Conservation (phyloP, 2,888 invertebrate species). For the Lordiphosa andalusiaca region DNA sequence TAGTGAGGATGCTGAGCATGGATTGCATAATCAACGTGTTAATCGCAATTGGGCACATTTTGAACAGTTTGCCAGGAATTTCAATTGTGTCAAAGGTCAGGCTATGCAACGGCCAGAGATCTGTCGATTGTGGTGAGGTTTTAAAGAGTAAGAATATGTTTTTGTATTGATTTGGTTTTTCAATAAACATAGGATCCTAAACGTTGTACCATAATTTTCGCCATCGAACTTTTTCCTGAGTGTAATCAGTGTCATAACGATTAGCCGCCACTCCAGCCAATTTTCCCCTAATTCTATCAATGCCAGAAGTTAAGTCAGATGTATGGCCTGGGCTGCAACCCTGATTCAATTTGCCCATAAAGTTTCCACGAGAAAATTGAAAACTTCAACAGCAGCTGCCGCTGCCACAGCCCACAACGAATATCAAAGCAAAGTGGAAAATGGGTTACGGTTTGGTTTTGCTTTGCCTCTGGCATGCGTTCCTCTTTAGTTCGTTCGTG, state of each 20-base stretch:
- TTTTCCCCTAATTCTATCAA: slow-evolving; percentile 50
- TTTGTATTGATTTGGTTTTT: too few relatives aligned
- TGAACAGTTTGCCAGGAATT: slow-evolving; percentile 58
- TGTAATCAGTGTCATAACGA: background rate
- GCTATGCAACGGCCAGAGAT: slow-evolving; percentile 46
- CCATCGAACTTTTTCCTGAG: background rate
- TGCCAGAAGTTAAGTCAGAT: slow-evolving; percentile 43
- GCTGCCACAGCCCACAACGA: slow-evolving; percentile 11
- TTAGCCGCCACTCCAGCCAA: background rate
- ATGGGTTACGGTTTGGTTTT: slow-evolving; percentile 3
- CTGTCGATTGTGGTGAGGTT: slow-evolving; percentile 65
- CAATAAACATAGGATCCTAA: too few relatives aligned
- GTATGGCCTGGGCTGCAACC: slow-evolving; percentile 12
- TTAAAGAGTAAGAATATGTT: too few relatives aligned
- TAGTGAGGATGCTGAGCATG: slow-evolving; percentile 56
- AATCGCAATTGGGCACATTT: slow-evolving; percentile 68
- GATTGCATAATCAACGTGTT: slow-evolving; percentile 67
- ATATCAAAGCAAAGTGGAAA: slow-evolving; percentile 19
- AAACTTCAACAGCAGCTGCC: slow-evolving; percentile 35
- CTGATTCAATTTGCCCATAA: slow-evolving; percentile 52
- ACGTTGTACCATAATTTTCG: too few relatives aligned
- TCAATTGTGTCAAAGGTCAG: slow-evolving; percentile 54
- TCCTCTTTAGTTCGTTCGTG: slow-evolving; percentile 45
- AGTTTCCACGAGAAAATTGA: slow-evolving; percentile 25
- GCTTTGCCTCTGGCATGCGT: slow-evolving; percentile 36